phyloP scores from a whole-genome alignment of 2,113 vertebrate species.

The Phaethornis superciliosus region DNA sequence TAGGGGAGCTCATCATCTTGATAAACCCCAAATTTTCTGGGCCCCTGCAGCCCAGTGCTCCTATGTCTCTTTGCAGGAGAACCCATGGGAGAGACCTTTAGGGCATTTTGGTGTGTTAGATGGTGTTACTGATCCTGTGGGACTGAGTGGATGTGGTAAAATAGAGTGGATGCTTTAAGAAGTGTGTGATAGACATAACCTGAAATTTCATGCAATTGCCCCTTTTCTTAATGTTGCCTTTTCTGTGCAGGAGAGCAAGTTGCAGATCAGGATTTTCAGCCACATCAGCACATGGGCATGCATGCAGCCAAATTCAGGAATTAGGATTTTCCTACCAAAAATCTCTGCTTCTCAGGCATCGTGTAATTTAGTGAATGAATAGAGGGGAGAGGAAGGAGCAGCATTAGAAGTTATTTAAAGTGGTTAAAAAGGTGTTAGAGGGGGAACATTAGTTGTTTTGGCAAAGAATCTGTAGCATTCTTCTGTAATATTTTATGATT shows the following conservation, averaged over 20 bases:
- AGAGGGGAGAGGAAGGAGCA: not conserved
- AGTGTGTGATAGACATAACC: not conserved
- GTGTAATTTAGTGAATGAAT: not conserved
- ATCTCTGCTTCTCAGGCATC: not conserved
- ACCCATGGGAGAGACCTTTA: no score
- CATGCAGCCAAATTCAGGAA: fast-evolving
- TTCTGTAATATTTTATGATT: not conserved
- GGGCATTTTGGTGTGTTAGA: no score
- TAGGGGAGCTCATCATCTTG: fast-evolving
- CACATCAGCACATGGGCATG: fast-evolving
- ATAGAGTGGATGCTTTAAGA: not conserved
- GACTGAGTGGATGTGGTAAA: not conserved
- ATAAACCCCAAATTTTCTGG: fast-evolving
- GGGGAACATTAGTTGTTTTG: not conserved
- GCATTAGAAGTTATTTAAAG: fast-evolving
- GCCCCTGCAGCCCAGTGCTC: fast-evolving
- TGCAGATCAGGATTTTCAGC: fast-evolving
- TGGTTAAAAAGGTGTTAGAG: not conserved
- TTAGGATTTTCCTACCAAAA: not conserved
- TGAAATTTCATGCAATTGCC: not conserved
- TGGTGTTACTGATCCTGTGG: fast-evolving
- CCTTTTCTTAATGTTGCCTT: not conserved
- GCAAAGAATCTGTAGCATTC: not conserved
- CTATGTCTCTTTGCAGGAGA: fast-evolving
- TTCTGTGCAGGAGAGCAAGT: not conserved